A percentile compares a stretch with the other conserved stretches of the same genome.
phyloP scores from a whole-genome alignment of 2,797 vertebrate species.

The Bovichtus variegatus region DNA sequence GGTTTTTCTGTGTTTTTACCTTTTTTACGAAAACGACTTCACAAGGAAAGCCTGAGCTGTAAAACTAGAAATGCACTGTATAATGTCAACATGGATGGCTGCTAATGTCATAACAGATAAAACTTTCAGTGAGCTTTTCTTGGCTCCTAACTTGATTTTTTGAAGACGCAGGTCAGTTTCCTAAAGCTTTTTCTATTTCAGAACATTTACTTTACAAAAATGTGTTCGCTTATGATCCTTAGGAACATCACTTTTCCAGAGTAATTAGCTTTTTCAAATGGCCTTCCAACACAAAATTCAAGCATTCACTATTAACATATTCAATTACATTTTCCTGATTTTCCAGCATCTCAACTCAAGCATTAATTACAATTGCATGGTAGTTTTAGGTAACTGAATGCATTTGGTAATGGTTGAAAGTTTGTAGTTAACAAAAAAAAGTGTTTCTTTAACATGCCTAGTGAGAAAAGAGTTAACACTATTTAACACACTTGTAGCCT shows the following conservation, averaged over 20 bases:
- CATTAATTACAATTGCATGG: no score
- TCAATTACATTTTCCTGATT: no score
- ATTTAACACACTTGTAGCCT: conserved; percentile 21
- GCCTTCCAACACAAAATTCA: no score
- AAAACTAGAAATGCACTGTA: background rate
- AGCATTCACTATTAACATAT: no score
- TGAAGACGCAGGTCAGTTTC: background rate
- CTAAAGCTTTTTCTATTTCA: background rate
- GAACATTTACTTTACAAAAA: background rate
- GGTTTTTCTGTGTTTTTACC: conserved; percentile 9
- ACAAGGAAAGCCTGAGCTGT: background rate
- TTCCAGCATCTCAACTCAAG: no score
- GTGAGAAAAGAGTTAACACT: conserved; percentile 23
- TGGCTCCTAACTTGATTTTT: background rate
- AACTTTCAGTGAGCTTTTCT: background rate
- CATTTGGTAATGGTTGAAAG: no score
- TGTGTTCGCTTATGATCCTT: no score
- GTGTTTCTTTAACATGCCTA: background rate
- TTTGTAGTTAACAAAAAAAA: no score
- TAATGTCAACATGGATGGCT: background rate
- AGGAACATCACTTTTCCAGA: no score
- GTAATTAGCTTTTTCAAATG: no score
- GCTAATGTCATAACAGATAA: background rate
- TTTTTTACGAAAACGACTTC: conserved; percentile 10
- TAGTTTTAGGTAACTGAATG: no score